A percentile compares a stretch with the other conserved stretches of the same genome.
Conservation (phyloP, 1,140 invertebrate genomes). For the Diachasma alloeum region DNA sequence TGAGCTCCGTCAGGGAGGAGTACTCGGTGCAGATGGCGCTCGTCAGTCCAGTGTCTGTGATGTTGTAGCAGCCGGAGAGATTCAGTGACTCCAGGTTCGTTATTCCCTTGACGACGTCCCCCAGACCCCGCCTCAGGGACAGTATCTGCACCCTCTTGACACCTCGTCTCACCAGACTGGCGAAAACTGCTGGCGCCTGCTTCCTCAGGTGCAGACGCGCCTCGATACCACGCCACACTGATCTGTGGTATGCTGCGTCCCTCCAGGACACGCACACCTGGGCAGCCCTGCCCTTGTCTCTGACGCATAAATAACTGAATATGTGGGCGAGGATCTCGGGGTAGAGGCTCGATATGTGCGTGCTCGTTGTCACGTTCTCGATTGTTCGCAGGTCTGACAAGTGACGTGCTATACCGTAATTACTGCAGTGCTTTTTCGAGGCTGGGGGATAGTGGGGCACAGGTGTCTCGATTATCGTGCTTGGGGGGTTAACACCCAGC, state of each 20-base stretch:
- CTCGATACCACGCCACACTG: conserved; percentile 92
- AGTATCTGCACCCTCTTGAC: conserved; percentile 90
- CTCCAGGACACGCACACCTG: conserved; percentile 91
- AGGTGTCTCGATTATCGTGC: conserved; percentile 8
- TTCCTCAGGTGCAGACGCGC: conserved; percentile 88
- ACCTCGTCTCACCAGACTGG: conserved; percentile 84
- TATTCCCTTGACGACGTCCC: conserved; percentile 86
- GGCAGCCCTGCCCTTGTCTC: conserved; percentile 87
- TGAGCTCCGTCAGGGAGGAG: conserved; percentile 78
- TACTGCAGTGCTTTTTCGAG: conserved; percentile 1
- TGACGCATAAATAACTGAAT: conserved; percentile 87
- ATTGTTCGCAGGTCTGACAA: conserved; percentile 8
- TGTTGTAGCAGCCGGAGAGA: conserved; percentile 91
- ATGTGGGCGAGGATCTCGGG: conserved; percentile 92
- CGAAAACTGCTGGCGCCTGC: conserved; percentile 83
- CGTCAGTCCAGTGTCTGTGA: conserved; percentile 82
- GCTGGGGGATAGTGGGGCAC: conserved; percentile 16
- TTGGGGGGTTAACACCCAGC: conserved; percentile 29
- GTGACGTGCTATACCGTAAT: conserved; percentile 23
- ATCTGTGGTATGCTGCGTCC: conserved; percentile 88
- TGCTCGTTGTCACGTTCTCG: conserved; percentile 61
- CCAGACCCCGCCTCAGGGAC: conserved; percentile 82
- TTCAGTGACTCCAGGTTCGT: conserved; percentile 88
- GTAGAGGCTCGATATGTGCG: conserved; percentile 88
- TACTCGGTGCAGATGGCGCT: conserved; percentile 81